A percentile compares a stretch with the other conserved stretches of the same genome.
phyloP scores from a whole-genome alignment of 2,797 vertebrate genomes.

The Tragelaphus oryx region DNA sequence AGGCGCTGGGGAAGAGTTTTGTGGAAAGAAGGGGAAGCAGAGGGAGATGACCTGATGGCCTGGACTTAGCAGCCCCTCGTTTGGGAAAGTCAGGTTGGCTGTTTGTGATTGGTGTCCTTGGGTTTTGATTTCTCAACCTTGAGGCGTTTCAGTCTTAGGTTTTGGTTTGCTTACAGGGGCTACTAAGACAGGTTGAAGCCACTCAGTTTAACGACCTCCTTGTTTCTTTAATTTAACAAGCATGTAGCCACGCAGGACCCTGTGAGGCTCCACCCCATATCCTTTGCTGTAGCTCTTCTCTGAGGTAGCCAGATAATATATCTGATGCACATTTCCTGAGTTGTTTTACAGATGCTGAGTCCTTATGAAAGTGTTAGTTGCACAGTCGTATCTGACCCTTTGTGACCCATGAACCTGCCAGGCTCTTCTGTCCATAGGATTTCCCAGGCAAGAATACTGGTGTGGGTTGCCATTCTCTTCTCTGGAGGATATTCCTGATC shows the following conservation, averaged over 20 bases:
- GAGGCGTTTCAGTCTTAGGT: background rate
- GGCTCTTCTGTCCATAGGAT: background rate
- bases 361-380: background rate
- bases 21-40: background rate
- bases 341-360: background rate
- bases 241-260: background rate
- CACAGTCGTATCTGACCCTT: background rate
- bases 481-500: background rate
- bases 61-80: background rate
- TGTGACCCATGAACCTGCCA: background rate
- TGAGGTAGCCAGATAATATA: background rate
- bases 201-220: background rate
- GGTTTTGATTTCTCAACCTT: background rate
- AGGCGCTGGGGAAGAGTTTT: background rate
- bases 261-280: background rate
- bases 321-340: background rate
- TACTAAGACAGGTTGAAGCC: background rate
- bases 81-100: background rate
- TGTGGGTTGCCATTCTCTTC: background rate
- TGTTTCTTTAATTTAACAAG: background rate
- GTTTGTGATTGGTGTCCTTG: background rate
- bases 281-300: background rate
- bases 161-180: background rate
- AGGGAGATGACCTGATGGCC: background rate
- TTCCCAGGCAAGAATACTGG: background rate